Conservation (phyloP, 2,888 invertebrate genomes). For the Agrilus biguttatus region DNA sequence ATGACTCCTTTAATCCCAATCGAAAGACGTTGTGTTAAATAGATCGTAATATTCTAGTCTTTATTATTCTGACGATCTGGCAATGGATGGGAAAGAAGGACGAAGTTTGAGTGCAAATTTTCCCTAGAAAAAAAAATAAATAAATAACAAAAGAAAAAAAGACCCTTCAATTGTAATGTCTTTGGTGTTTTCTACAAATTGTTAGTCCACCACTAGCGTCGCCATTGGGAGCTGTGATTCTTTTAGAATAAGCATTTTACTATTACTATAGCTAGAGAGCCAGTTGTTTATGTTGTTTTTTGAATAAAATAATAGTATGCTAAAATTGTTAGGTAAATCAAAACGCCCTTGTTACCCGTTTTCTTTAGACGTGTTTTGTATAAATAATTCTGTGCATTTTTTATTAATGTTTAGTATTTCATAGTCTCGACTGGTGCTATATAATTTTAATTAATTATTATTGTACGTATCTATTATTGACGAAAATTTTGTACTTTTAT, state of each 20-base stretch:
- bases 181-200: too few relatives aligned
- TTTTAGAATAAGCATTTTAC: conserved; percentile 18
- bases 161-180: too few relatives aligned
- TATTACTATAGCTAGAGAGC: conserved; percentile 2
- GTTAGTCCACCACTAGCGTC: conserved; percentile 16
- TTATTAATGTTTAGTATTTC: conserved; percentile 22
- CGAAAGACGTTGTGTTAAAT: too few relatives aligned
- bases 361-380: conserved; percentile 17
- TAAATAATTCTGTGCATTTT: conserved; percentile 19
- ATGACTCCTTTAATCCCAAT: too few relatives aligned
- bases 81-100: too few relatives aligned
- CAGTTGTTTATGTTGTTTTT: not conserved
- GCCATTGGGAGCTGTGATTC: conserved; percentile 23
- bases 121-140: too few relatives aligned
- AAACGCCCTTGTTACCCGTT: conserved; percentile 1
- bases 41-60: too few relatives aligned
- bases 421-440: conserved; percentile 35
- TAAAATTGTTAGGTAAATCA: too few relatives aligned
- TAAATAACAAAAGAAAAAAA: too few relatives aligned
- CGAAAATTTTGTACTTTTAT: conserved; percentile 5
- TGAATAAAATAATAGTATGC: conserved; percentile 7
- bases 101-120: too few relatives aligned
- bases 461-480: conserved; percentile 5
- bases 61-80: too few relatives aligned
- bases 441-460: conserved; percentile 24